Base-by-base conservation (phyloP, 2,113 vertebrate genomes). In the Mohoua ochrocephala region DNA sequence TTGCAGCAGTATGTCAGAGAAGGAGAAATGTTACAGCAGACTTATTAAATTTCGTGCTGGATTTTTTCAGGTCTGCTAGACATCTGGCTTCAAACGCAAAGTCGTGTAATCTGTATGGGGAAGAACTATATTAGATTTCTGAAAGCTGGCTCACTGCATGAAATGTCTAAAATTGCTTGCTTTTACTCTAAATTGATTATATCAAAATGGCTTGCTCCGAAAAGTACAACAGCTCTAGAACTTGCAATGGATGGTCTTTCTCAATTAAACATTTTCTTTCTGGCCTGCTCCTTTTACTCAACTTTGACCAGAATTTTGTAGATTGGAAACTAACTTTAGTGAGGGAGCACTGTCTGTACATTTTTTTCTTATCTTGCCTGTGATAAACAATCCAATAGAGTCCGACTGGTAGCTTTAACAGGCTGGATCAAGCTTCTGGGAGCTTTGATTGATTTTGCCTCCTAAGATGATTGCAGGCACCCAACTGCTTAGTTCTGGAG, bases 41-140 rank as follows among this genome's bases (percentile, higher is more conserved):
- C 76, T 87, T 92, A 95, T 35, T 96, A 84, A 92, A 96, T 96
- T 96, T 92, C 45, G n/a, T 79, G 85, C 79, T 95, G 79, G 68
- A 80, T 93, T 92, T 96, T 94, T 95, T 96, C 85, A 93, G 78
- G 68, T 96, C 92, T 92, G 76, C 91, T 92, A 87, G 95, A 91
- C 73, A 84, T 93, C 83, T 95, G 79, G 28, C 76, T 96, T 94
- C 56, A 63, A 77, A 86, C 14, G 0, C 37, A 27, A 74, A 74
- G 80, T 71, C 85, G 89, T 71, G 49, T 89, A 89, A 47, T 53
- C 79, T 88, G 35, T 93, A 20, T 94, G 73, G 76, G 56, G 84
- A 78, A 75, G 56, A 89, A 80, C 68, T 92, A 22, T 91, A 96
- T 96, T 97, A 91, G 79, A 85, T 96, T 96, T 95, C 76, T 82